Evolutionary conservation across 1,140 invertebrate genomes (phyloP).

Genomic region (Leptinotarsa texana): DNA sequence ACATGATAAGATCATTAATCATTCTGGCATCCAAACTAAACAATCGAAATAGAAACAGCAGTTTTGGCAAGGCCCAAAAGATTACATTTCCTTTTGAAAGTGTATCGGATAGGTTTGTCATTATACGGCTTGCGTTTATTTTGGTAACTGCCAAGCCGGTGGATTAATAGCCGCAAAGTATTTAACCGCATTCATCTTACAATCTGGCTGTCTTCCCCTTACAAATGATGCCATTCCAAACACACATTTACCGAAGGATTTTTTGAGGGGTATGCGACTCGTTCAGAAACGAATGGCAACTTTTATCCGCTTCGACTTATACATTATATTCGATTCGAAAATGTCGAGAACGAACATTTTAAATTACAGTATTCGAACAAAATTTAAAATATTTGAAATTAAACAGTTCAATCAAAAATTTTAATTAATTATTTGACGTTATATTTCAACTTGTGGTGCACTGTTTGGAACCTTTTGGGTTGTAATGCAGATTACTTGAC

Average conservation of each 20-base stretch:
- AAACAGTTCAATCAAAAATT: too few species aligned
- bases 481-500: too few species aligned
- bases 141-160: slow-evolving; percentile 42
- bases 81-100: slow-evolving; percentile 19
- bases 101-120: slow-evolving; percentile 27
- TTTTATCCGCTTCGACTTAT: slow-evolving; percentile 12
- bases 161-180: slow-evolving; percentile 47
- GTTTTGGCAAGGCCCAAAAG: slow-evolving; percentile 13
- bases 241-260: slow-evolving; percentile 30
- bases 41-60: not conserved
- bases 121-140: slow-evolving; percentile 35
- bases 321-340: not conserved
- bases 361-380: too few species aligned
- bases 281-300: not conserved
- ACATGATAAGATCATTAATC: not conserved
- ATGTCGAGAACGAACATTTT: not conserved
- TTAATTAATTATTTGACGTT: too few species aligned
- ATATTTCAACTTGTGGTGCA: too few species aligned
- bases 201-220: slow-evolving; percentile 37
- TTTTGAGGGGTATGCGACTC: slow-evolving; percentile 25
- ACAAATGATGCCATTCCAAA: slow-evolving; percentile 45
- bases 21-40: slow-evolving; percentile 2
- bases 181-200: slow-evolving; percentile 45
- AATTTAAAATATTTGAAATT: too few species aligned
- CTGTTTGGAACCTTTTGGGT: too few species aligned